Conservation (phyloP, 2,888 invertebrate genomes). For the Julus scanicus region DNA sequence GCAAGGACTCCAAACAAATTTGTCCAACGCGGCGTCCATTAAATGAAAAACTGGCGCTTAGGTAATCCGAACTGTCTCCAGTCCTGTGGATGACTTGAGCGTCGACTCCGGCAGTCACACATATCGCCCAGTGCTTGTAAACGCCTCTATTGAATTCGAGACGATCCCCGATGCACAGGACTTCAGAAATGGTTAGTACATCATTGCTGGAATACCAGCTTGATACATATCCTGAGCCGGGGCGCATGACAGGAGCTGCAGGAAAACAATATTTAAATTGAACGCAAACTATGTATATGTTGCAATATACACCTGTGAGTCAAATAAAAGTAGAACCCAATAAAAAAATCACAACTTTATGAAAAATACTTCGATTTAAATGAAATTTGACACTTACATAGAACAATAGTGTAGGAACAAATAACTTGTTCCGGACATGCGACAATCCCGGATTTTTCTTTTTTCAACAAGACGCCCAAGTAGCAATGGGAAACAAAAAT, state of each 20-base stretch:
- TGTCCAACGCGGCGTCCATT: neutral
- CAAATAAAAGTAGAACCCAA: no score
- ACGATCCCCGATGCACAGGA: slow-evolving; percentile 52
- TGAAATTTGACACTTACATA: no score
- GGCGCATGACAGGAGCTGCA: neutral
- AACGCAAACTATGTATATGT: no score
- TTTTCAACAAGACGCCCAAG: no score
- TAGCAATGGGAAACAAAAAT: no score
- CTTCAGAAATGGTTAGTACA: neutral
- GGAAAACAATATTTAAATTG: no score
- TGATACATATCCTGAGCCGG: slow-evolving; percentile 43
- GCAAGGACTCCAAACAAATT: slow-evolving; percentile 51
- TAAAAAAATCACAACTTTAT: no score
- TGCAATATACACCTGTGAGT: no score
- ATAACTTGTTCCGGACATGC: no score
- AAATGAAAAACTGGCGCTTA: slow-evolving; percentile 15
- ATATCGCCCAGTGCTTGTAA: slow-evolving; percentile 57
- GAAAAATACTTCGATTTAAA: no score
- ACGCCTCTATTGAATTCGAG: slow-evolving; percentile 55
- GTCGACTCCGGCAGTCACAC: slow-evolving; percentile 32
- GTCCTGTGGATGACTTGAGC: slow-evolving; percentile 52
- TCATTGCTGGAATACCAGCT: slow-evolving; percentile 47
- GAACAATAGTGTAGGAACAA: no score
- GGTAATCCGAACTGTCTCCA: slow-evolving; percentile 23
- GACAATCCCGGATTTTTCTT: no score